Conservation (phyloP, 2,797 vertebrate genomes). For the Avahi laniger region DNA sequence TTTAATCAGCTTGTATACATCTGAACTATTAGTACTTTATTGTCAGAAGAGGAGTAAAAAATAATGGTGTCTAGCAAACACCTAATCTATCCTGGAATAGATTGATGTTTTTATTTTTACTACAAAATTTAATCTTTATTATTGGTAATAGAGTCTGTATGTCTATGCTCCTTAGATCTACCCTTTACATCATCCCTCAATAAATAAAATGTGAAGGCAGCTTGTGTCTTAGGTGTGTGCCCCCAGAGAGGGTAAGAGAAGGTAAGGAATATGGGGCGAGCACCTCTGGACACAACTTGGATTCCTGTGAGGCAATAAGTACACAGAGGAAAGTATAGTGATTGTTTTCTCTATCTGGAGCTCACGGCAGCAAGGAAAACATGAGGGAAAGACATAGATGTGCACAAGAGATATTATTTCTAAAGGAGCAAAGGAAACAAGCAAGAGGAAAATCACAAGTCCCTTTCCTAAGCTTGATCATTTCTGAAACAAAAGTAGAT, state of each 20-base stretch:
- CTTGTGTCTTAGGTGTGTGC: background rate
- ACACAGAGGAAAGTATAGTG: background rate
- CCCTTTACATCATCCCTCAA: background rate
- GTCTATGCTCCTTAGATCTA: background rate
- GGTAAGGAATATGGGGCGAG: rapidly evolving
- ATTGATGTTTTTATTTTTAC: background rate
- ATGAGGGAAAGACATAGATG: background rate
- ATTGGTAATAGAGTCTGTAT: background rate
- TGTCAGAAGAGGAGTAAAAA: background rate
- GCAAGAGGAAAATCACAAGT: background rate
- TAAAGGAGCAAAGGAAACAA: background rate
- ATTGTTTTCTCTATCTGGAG: background rate
- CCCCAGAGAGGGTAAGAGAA: too few species aligned
- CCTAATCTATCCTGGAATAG: background rate
- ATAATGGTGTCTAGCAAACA: background rate
- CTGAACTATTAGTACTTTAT: background rate
- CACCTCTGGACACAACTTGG: rapidly evolving
- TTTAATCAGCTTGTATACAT: background rate
- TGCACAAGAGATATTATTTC: background rate
- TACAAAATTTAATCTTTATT: background rate
- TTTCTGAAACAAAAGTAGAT: background rate
- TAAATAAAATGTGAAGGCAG: background rate
- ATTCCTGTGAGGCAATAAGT: background rate
- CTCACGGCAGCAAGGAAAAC: background rate
- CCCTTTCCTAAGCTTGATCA: background rate